Evolutionary conservation across 2,888 invertebrate species (phyloP), one percentile per base, ranked within the genome.

Genomic region (Drosophila differens): DNA sequence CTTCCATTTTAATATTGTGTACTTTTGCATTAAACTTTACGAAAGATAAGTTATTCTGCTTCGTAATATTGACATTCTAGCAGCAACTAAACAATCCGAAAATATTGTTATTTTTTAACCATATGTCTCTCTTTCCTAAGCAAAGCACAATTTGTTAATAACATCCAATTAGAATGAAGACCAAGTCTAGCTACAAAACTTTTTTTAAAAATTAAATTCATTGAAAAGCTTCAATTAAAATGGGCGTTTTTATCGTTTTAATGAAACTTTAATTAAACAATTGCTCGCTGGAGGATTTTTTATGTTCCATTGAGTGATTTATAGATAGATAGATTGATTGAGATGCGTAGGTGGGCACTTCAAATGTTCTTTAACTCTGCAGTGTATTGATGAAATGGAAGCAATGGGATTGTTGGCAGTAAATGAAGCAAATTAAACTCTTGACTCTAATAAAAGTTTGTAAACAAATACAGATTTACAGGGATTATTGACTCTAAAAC

Each of bases 261-360:
- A 86, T 80, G 60, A 76, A 72, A 76, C 58, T 75, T 75, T 70
- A 84, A 80, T 86, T 70, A 76, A 81, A 76, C 76, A 79, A 89
- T 83, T 88, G 70, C 51, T 44, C 33, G 55, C 57, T 32, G 30
- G 57, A 54, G 51, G 52, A 59, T 28, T 57, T 61, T 69, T 69
- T 33, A 62, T 65, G 68, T 30, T 57, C 63, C 44, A 41, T 66
- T 73, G 52, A 68, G 63, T 74, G 60, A 74, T 74, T 72, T 72
- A 68, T 74, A 39, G 66, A 55, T 33, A 32, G 33, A 67, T 74
- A 39, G 59, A 55, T 35, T 14, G n/a, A 52, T 57, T 53, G 5
- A 35, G 28, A 33, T 3, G 14, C 10, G 53, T 58, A 59, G 33
- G 60, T 47, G 47, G 47, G 35, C 28, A 57, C 14, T 22, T 49